Evolutionary conservation across 2,113 vertebrate species (phyloP), one percentile per base, ranked within the genome.

Genomic region (Sarotherodon lohbergeri): DNA sequence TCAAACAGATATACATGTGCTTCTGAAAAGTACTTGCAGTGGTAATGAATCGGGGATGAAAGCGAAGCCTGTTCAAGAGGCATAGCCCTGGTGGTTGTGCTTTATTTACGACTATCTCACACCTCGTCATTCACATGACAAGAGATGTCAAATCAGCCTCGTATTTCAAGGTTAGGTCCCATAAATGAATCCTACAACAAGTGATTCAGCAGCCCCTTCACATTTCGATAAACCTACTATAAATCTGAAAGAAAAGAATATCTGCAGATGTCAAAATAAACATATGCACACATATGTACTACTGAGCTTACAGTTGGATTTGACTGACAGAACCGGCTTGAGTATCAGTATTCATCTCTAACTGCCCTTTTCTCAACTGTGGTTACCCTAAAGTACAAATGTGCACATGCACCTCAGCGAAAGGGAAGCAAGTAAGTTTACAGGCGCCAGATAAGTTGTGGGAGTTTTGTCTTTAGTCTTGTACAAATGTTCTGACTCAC

Each of bases 401-500:
- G 54, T 13, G 54, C 6, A 43, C 54, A 9, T 41, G 9, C 22
- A 9, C n/a, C 16, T 50, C 27, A 32, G 16, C 17, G 3, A 34
- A 55, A 34, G 17, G 9, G 41, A 24, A 48, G n/a, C 36, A 6
- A 57, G 27, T 4, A 59, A 5, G 54, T 56, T 87, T 50, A 43
- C 24, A 85, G 39, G 68, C 9, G 36, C 27, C 54, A 14, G 14
- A 56, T 0, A 24, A 66, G 7, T 76, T 55, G 4, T 19, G 41
- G 32, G 43, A 78, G 66, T 86, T 24, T 85, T 76, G 54, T 29
- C 34, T 55, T 66, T 11, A 0, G 39, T 0, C 6, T 22, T 22
- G 14, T 19, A 39, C 8, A n/a, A 46, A 48, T 29, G 32, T 54
- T 66, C 59, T 93, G 92, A 91, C 80, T 93, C 88, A 86, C 68